phyloP scores from a whole-genome alignment of 2,797 vertebrate genomes.

The Hippopotamyrus pictus region DNA sequence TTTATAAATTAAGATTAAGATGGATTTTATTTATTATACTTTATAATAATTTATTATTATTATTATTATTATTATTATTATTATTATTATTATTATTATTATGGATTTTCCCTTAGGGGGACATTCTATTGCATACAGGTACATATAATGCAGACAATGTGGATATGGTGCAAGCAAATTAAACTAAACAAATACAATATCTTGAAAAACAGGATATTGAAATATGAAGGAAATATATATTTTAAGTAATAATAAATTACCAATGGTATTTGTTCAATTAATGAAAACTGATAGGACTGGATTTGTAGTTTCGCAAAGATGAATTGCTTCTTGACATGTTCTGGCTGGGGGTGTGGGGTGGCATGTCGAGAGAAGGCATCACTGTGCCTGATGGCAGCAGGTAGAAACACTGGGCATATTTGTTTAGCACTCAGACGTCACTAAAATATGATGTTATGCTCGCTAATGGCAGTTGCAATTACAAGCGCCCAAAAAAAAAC shows the following conservation, averaged over 20 bases:
- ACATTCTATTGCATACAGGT: neutral
- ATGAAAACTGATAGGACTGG: neutral
- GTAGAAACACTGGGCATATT: neutral
- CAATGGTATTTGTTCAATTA: neutral
- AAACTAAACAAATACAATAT: neutral
- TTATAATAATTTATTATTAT: neutral
- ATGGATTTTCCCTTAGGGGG: neutral
- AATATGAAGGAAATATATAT: neutral
- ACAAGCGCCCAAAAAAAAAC: neutral
- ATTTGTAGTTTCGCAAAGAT: neutral
- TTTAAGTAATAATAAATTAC: neutral
- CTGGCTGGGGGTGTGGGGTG: neutral
- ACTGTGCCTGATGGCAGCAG: neutral
- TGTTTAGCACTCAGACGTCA: neutral
- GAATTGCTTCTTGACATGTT: neutral
- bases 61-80: too few species aligned
- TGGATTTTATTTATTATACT: neutral
- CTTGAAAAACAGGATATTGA: neutral
- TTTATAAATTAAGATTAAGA: neutral
- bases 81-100: neutral
- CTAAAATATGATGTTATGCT: neutral
- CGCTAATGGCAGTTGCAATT: neutral
- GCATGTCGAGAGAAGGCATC: neutral
- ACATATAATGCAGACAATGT: neutral
- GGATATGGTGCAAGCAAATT: neutral